These are phyloP conservation scores for Hippocampus barbouri DNA, from an alignment of 2,113 vertebrate genomes.

Conservation along the genomic window DNA sequence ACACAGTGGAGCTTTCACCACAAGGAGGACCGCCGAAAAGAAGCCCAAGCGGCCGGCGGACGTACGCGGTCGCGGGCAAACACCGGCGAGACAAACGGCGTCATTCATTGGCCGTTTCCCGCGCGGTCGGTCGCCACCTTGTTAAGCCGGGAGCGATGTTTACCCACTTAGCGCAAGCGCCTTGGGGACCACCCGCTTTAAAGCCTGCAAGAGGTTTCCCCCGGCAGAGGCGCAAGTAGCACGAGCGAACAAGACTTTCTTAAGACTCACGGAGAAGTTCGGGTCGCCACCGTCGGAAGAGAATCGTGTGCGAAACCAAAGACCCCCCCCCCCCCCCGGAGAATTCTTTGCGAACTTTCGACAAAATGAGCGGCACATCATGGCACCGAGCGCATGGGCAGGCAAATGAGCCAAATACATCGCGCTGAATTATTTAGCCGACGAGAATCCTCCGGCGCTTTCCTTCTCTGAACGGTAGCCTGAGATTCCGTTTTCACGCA, in stretches of 20 bases:
- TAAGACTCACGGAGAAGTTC: no score
- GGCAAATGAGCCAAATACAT: no score
- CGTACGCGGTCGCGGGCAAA: neutral
- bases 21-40: neutral
- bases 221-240: constrained; percentile 23
- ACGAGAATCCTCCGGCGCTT: neutral
- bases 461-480: neutral
- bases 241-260: no score
- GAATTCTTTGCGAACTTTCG: no score
- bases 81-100: constrained; percentile 26
- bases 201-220: constrained; percentile 31
- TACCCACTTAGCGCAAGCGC: constrained; percentile 54
- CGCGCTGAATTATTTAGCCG: neutral
- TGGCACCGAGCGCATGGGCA: no score
- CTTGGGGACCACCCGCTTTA: constrained; percentile 47
- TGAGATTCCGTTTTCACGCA: neutral
- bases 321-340: fast-evolving
- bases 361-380: no score
- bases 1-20: constrained; percentile 8
- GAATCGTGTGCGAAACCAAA: no score
- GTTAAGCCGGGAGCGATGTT: constrained; percentile 56
- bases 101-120: constrained; percentile 53
- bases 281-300: no score
- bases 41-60: neutral
- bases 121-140: constrained; percentile 54